Evolutionary conservation across 2,797 vertebrate genomes (phyloP).

Genomic region (Pristis pectinata): DNA sequence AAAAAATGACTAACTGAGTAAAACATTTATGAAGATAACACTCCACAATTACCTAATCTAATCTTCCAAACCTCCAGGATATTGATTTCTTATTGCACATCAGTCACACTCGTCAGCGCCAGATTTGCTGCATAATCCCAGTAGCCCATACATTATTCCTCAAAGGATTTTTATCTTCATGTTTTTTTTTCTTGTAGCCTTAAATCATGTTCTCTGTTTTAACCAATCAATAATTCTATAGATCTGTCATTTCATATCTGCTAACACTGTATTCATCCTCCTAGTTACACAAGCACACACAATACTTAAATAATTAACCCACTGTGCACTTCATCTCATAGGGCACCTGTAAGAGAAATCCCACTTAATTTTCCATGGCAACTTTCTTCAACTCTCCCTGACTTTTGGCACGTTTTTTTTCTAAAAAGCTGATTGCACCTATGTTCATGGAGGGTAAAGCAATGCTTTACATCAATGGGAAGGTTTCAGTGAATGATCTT

Average conservation of each 20-base stretch:
- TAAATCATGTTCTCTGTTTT: not conserved
- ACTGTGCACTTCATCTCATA: not conserved
- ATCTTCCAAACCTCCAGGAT: not conserved
- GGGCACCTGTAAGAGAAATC: not conserved
- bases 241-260: not conserved
- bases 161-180: not conserved
- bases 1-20: not conserved
- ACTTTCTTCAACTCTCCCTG: not conserved
- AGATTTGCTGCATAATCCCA: not conserved
- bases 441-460: not conserved
- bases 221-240: not conserved
- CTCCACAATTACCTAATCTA: not conserved
- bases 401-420: too few relatives aligned
- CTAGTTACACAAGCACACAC: not conserved
- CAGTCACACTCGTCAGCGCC: not conserved
- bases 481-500: not conserved
- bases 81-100: not conserved
- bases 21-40: not conserved
- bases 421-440: not conserved
- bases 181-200: not conserved
- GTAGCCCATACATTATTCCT: not conserved
- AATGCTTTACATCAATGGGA: not conserved
- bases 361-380: not conserved
- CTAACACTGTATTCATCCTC: not conserved
- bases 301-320: not conserved